phyloP scores from a whole-genome alignment of 2,797 vertebrate genomes.

The Salarias fasciatus region DNA sequence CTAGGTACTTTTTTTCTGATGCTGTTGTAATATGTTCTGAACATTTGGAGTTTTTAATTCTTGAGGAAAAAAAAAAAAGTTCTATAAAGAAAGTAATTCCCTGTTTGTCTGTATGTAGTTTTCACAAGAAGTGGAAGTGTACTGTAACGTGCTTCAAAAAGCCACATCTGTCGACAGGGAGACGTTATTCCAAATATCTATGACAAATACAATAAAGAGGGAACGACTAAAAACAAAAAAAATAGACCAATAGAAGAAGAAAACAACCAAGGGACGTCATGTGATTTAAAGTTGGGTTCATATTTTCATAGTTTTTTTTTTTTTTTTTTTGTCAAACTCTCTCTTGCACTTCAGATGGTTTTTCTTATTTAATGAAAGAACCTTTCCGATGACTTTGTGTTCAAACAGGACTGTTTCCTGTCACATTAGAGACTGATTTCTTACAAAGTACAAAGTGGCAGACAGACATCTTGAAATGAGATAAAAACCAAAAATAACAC shows the following conservation, averaged over 20 bases:
- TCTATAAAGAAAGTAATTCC: slow-evolving; percentile 14
- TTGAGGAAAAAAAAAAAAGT: slow-evolving; percentile 2
- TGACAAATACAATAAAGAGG: slow-evolving; percentile 52
- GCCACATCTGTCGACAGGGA: slow-evolving; percentile 43
- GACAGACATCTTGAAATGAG: slow-evolving; percentile 76
- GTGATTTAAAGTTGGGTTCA: slow-evolving; percentile 57
- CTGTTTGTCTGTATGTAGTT: slow-evolving; percentile 34
- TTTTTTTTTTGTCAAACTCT: slow-evolving; percentile 56
- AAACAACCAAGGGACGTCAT: slow-evolving; percentile 66
- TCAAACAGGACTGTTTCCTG: slow-evolving; percentile 67
- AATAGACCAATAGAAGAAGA: slow-evolving; percentile 48
- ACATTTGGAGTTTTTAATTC: slow-evolving; percentile 29
- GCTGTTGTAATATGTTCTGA: slow-evolving; percentile 19
- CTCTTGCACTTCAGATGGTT: slow-evolving; percentile 74
- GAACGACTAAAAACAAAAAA: slow-evolving; percentile 40
- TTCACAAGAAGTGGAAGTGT: slow-evolving; percentile 34
- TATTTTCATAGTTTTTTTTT: slow-evolving; percentile 66
- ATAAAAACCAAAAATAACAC: slow-evolving; percentile 85
- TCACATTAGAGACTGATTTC: slow-evolving; percentile 69
- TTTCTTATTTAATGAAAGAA: slow-evolving; percentile 68
- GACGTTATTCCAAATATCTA: slow-evolving; percentile 55
- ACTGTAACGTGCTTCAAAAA: slow-evolving; percentile 32
- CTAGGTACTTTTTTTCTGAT: slow-evolving; percentile 35
- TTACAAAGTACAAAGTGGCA: slow-evolving; percentile 70
- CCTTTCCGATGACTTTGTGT: slow-evolving; percentile 66